Evolutionary conservation across 2,113 vertebrate species (phyloP).

Genomic region (Pithys albifrons): DNA sequence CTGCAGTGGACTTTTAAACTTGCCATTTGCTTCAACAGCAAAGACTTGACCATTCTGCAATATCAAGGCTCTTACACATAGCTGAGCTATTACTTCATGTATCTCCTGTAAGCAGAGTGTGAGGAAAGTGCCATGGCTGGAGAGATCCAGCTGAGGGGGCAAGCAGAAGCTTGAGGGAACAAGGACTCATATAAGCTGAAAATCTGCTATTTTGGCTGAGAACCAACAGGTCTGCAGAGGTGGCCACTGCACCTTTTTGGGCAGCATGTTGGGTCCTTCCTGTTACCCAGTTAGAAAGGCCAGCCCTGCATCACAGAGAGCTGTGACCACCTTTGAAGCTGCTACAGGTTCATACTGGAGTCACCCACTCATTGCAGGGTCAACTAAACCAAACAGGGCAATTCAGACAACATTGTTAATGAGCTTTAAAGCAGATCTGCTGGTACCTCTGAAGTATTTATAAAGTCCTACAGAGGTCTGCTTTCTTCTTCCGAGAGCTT

Average conservation of each 20-base stretch:
- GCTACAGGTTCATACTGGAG: background rate
- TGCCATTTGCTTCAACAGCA: background rate
- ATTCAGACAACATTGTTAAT: background rate
- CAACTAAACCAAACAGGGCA: background rate
- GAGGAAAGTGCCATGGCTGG: background rate
- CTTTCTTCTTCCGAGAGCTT: constrained; percentile 1
- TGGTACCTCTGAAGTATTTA: background rate
- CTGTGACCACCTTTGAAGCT: background rate
- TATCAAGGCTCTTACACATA: background rate
- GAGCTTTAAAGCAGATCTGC: background rate
- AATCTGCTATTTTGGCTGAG: background rate
- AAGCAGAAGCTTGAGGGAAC: background rate
- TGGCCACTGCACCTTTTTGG: background rate
- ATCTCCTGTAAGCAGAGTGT: background rate
- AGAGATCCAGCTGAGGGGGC: background rate
- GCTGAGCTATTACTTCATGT: background rate
- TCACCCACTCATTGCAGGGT: rapidly evolving
- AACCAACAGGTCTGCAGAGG: background rate
- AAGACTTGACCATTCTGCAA: background rate
- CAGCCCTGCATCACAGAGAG: background rate
- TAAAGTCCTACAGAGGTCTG: background rate
- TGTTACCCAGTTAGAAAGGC: background rate
- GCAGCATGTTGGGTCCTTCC: background rate
- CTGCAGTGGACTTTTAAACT: background rate
- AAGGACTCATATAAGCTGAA: background rate